phyloP scores from a whole-genome alignment of 2,888 invertebrate species.

The Leptopterna dolabrata region DNA sequence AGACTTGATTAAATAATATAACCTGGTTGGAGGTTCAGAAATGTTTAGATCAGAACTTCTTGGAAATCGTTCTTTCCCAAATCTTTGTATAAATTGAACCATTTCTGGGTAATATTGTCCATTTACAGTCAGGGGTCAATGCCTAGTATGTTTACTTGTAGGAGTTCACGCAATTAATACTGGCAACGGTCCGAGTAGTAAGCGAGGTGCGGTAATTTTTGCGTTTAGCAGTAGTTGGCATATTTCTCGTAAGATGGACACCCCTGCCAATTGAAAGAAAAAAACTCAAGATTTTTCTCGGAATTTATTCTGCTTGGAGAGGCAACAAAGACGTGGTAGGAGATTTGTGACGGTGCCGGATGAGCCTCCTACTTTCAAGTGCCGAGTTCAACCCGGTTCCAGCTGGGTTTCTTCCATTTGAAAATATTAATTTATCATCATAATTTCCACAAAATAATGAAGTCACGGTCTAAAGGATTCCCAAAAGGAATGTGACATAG shows the following conservation, averaged over 20 bases:
- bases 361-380: background rate
- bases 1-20: too few relatives aligned
- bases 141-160: background rate
- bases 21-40: too few relatives aligned
- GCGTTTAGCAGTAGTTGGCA: conserved; percentile 20
- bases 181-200: conserved; percentile 28
- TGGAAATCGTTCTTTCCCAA: background rate
- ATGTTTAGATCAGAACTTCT: background rate
- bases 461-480: too few relatives aligned
- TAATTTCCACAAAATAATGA: too few relatives aligned
- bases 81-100: background rate
- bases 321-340: background rate
- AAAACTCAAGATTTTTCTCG: background rate
- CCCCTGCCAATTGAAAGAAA: conserved; percentile 21
- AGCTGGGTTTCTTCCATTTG: background rate
- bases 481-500: too few relatives aligned
- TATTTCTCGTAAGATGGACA: conserved; percentile 31
- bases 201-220: conserved; percentile 17
- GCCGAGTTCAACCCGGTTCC: background rate
- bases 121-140: background rate
- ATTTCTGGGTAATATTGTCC: background rate
- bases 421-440: too few relatives aligned
- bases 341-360: background rate
- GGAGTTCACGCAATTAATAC: conserved; percentile 35
- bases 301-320: background rate